Evolutionary conservation across 1,140 invertebrate species (phyloP), one percentile per base, ranked within the genome.

Genomic region (Heliconius himera): DNA sequence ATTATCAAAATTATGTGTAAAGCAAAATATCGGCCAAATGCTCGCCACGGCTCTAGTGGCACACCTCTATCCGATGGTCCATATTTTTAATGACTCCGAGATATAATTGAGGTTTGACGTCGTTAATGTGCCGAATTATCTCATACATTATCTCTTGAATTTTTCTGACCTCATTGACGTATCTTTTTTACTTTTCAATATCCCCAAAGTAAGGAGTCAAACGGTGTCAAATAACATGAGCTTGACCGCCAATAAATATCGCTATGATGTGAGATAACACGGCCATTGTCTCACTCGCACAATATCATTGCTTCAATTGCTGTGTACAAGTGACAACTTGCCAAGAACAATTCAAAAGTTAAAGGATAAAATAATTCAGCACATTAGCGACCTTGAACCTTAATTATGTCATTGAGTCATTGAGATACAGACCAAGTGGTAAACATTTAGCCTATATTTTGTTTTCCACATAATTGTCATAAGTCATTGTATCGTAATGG

Each of bases 61-160:
- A 13, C 3, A 46, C 11, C 11, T 46, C 3, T 46, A 46, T 13
- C 41, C 11, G 3, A 46, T 46, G 49, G 49, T 51, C 16, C 49
- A 51, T 18, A 80, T 76, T 73, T 60, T 73, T 49, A 46, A 80
- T 76, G 49, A 80, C 29, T 8, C 73, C 73, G 70, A 76, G 73
- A 41, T 74, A 76, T 76, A 78, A 71, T 20, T 18, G 18, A 51
- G 49, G 49, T 70, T 29, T 16, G 13, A 70, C 20, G 49, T 26
- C 8, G 72, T 73, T 73, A 66, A 54, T 74, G 36, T 78, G 77
- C 77, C 70, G 11, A 74, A 79, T 74, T 38, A 79, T 70, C 72
- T 79, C 72, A 74, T 66, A n/a, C 72, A 70, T 78, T 74, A 79
- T n/a, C 77, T 79, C 77, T 79, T 70, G 51, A 77, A 77, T 54